Evolutionary conservation across 35 echinoderm and acorn worm genomes (phyloP).

Genomic region (Antedon bifida): DNA sequence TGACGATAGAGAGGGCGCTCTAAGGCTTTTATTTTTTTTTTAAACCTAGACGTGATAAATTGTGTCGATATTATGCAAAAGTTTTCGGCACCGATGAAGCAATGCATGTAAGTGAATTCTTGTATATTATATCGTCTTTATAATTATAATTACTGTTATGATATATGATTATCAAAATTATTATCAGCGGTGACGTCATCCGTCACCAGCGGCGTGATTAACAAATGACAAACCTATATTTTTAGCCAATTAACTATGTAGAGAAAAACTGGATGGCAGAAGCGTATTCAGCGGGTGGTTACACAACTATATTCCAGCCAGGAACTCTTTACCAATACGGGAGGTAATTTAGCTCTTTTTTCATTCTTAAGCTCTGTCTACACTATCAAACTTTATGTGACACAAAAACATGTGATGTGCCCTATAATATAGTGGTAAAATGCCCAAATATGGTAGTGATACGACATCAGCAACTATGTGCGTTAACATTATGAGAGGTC

Average conservation of each 20-base stretch:
- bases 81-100: constrained; percentile 25
- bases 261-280: constrained; percentile 79
- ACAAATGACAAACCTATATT: background rate
- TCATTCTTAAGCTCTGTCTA: no score
- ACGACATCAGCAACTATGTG: no score
- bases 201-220: no score
- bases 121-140: background rate
- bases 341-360: constrained; percentile 5
- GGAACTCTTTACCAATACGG: constrained; percentile 29
- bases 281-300: constrained; percentile 45
- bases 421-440: no score
- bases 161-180: no score
- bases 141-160: no score
- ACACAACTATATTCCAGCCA: constrained; percentile 25
- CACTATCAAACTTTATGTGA: no score
- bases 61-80: constrained; percentile 9
- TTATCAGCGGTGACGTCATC: no score
- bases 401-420: background rate
- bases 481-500: no score
- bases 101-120: constrained; percentile 15
- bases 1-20: no score
- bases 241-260: constrained; percentile 41
- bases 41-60: constrained; percentile 18
- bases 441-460: no score
- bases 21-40: background rate